Base-by-base conservation (phyloP, 2,888 invertebrate genomes). In the Mythimna lalbum region DNA sequence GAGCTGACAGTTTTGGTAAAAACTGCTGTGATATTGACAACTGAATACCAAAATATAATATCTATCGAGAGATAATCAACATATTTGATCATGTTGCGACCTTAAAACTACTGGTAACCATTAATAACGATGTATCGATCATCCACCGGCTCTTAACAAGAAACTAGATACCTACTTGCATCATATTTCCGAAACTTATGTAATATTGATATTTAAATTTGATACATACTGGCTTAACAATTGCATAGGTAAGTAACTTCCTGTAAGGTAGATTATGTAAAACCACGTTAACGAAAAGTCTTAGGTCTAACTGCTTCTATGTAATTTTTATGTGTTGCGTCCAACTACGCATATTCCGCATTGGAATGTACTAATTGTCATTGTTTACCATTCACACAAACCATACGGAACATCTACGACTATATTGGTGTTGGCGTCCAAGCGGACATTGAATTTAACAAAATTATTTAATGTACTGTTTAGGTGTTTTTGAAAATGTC, bases 1-100 rank as follows among this genome's bases (percentile, higher is more conserved):
- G 73, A 87, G 91, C 94, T 93, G 94, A 92, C 95, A 93, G 93
- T 90, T 78, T 84, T 76, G 88, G 86, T 90, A 90, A 90, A 92
- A 92, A 93, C 95, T 94, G 92, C 95, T 95, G 95, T 95, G 95
- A 95, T 96, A 95, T 95, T 94, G 92, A 95, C 93, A 95, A 93
- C 91, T 87, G 88, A 91, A 76, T 82, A 82, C 57, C 76, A 86
- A 78, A 84, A 89, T 88, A 87, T 89, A 89, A 87, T 89, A 89
- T 88, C 87, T 91, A 86, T 88, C 80, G 79, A 88, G 90, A 90
- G 87, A 91, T 89, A 91, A 90, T 88, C 89, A 94, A 92, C 90
- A 89, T 86, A 87, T 90, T 87, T 86, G 90, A 91, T 90, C 88
- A 88, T 87, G 82, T 88, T 88, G 85, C 85, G 86, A 89, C 82